Evolutionary conservation across 2,113 vertebrate genomes (phyloP).

Genomic region (Pelecanoides urinatrix): DNA sequence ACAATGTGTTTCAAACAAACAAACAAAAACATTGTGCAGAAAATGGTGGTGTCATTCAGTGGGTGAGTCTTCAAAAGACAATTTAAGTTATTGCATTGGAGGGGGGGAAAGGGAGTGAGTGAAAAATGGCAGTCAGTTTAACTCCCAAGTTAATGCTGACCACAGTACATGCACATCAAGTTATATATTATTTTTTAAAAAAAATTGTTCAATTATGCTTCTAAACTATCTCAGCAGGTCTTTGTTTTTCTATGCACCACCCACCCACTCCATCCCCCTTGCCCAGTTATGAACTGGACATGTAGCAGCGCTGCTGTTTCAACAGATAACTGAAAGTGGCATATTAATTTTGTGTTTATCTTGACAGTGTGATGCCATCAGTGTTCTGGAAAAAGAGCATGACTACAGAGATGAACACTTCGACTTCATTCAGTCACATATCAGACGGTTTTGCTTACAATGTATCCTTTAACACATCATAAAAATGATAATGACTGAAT

Average conservation of each 20-base stretch:
- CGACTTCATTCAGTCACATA: conserved; percentile 96
- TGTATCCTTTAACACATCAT: conserved; percentile 85
- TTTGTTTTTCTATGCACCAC: neutral
- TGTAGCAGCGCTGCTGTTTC: neutral
- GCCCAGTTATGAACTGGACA: neutral
- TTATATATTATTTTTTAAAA: neutral
- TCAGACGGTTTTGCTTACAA: conserved; percentile 94
- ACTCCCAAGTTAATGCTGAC: neutral
- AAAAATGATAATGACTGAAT: neutral
- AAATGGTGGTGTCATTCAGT: neutral
- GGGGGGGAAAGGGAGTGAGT: neutral
- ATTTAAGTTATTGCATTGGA: neutral
- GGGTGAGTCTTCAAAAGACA: neutral
- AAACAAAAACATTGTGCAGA: neutral
- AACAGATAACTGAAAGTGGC: neutral
- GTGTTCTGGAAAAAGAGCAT: conserved; percentile 95
- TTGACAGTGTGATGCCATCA: conserved; percentile 94
- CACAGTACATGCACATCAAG: neutral
- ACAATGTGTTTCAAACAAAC: neutral
- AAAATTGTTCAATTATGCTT: neutral
- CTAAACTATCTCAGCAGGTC: neutral
- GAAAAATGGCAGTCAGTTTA: neutral
- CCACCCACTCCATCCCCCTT: neutral
- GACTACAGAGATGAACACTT: conserved; percentile 99
- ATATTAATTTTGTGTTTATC: conserved; percentile 17